These are phyloP conservation scores for Phaetusa simplex DNA, from an alignment of 2,113 vertebrate genomes.

Conservation along the genomic window DNA sequence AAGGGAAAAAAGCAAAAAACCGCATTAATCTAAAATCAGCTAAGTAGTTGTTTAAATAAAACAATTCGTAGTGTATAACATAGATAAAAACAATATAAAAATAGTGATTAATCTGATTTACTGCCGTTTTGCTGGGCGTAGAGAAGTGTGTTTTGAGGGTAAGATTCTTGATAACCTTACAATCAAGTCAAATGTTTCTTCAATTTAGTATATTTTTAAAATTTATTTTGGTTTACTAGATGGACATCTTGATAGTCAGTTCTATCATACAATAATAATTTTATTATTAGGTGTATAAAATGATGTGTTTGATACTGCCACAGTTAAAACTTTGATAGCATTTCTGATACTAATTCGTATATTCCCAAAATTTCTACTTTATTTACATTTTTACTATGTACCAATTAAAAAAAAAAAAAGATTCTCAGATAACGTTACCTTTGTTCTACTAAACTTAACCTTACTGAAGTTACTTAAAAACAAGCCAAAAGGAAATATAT, in stretches of 20 bases:
- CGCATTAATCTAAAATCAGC: neutral
- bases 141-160: neutral
- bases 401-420: neutral
- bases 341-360: neutral
- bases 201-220: neutral
- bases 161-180: neutral
- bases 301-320: neutral
- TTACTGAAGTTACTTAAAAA: neutral
- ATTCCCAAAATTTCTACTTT: neutral
- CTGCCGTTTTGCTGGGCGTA: neutral
- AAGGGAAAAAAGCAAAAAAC: neutral
- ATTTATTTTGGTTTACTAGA: neutral
- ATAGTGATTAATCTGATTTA: neutral
- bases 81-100: neutral
- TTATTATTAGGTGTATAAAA: neutral
- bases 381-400: neutral
- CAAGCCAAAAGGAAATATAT: neutral
- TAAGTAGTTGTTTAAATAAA: neutral
- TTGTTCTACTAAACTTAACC: neutral
- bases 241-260: neutral
- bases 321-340: neutral
- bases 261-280: neutral
- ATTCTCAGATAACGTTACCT: neutral
- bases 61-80: fast-evolving
- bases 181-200: neutral